Conservation (phyloP, 2,797 vertebrate species). For the Lacerta viridis region DNA sequence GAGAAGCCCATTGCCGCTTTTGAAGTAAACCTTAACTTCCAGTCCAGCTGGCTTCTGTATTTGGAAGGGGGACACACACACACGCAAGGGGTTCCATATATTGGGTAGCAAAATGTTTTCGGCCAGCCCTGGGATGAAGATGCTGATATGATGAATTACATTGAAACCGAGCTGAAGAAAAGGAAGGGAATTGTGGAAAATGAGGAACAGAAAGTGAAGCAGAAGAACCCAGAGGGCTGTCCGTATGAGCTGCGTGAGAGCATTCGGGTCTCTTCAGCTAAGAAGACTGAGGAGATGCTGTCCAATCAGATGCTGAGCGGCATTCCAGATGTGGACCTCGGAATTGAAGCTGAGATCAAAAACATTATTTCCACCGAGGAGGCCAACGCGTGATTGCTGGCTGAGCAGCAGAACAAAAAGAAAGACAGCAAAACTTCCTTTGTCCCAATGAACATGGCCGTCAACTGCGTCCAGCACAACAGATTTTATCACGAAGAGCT, state of each 20-base stretch:
- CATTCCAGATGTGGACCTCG: constrained; percentile 96
- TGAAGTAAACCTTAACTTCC: no score
- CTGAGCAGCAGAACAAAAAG: constrained; percentile 98
- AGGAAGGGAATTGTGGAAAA: constrained; percentile 91
- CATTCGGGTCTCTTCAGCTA: constrained; percentile 94
- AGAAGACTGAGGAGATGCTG: constrained; percentile 98
- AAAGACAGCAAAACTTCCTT: constrained; percentile 96
- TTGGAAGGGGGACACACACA: no score
- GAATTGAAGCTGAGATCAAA: constrained; percentile 98
- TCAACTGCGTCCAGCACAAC: constrained; percentile 98
- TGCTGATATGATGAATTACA: constrained; percentile 95
- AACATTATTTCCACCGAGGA: constrained; percentile 98
- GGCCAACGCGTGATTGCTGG: constrained; percentile 94
- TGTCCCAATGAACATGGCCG: constrained; percentile 97
- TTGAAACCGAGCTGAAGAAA: constrained; percentile 87
- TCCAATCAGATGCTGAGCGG: constrained; percentile 99
- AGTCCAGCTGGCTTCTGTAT: no score
- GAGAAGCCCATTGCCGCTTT: no score
- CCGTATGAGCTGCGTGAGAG: constrained; percentile 95
- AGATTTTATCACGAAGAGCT: constrained; percentile 96
- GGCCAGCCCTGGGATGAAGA: constrained; percentile 86
- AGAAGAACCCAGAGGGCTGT: constrained; percentile 94
- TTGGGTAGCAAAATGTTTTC: no score
- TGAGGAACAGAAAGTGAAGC: constrained; percentile 93
- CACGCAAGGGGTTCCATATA: no score